phyloP scores from a whole-genome alignment of 2,888 invertebrate species.

The Caenorhabditis virilis region DNA sequence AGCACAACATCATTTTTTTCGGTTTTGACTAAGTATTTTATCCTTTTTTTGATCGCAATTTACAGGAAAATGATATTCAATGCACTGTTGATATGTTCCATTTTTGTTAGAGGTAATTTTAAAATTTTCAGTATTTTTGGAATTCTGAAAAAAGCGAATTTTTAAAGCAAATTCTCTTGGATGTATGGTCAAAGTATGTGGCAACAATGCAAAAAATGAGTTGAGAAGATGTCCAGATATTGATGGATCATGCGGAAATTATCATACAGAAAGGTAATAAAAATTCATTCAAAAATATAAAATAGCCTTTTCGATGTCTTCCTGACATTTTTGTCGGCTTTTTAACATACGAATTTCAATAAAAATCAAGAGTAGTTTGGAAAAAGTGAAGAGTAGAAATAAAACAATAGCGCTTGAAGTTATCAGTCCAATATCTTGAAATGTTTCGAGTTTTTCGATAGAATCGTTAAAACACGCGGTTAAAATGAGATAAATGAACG shows the following conservation, averaged over 20 bases:
- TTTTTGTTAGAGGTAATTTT: too few relatives aligned
- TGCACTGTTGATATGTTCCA: too few relatives aligned
- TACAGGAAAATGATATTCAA: too few relatives aligned
- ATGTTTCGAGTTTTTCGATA: constrained; percentile 10
- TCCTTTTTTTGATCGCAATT: too few relatives aligned
- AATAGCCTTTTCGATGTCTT: constrained; percentile 24
- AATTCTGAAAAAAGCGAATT: too few relatives aligned
- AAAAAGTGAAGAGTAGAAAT: constrained; percentile 18
- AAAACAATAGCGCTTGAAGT: constrained; percentile 15
- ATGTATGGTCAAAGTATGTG: constrained; percentile 59
- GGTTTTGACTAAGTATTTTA: too few relatives aligned
- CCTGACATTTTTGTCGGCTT: constrained; percentile 11
- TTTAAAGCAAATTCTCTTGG: constrained; percentile 46
- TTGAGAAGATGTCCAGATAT: constrained; percentile 56
- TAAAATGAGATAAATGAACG: constrained; percentile 19
- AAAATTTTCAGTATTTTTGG: too few relatives aligned
- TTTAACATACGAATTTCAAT: constrained; percentile 19
- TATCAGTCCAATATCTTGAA: background rate
- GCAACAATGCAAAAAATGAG: constrained; percentile 53
- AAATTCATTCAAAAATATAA: constrained; percentile 17
- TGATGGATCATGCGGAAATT: constrained; percentile 61
- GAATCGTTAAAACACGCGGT: constrained; percentile 28
- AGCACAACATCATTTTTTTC: too few relatives aligned
- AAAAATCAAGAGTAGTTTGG: constrained; percentile 12
- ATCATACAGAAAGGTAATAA: constrained; percentile 50